A percentile compares a stretch with the other conserved stretches of the same genome.
Conservation (phyloP, 1,140 invertebrate species). For the Microplitis mediator region DNA sequence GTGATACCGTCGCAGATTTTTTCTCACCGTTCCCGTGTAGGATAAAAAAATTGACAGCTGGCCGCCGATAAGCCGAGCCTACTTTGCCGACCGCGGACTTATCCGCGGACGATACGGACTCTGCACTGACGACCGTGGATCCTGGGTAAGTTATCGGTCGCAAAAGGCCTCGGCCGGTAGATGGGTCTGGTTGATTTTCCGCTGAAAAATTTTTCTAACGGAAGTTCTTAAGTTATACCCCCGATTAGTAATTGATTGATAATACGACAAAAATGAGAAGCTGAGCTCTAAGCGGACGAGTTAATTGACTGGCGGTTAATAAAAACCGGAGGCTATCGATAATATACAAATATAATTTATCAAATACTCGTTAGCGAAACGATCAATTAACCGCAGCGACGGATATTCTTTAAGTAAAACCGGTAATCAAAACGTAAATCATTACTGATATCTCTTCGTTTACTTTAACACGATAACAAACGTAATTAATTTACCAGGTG, state of each 20-base stretch:
- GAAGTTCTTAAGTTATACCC: too few species aligned
- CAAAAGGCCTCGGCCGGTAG: too few species aligned
- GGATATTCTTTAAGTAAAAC: neutral
- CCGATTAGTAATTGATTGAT: conserved; percentile 1
- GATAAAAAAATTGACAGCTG: too few species aligned
- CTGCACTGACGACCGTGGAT: too few species aligned
- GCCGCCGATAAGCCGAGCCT: too few species aligned
- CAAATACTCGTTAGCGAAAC: conserved; percentile 14
- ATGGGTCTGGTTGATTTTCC: too few species aligned
- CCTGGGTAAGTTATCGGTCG: too few species aligned
- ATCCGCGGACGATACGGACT: too few species aligned
- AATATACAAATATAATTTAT: conserved; percentile 15
- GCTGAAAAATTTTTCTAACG: too few species aligned
- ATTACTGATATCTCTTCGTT: neutral
- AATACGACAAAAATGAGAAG: neutral
- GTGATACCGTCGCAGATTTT: neutral
- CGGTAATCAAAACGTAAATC: neutral
- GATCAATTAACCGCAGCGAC: conserved; percentile 13
- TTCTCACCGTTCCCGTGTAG: too few species aligned
- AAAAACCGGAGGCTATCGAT: conserved; percentile 16
- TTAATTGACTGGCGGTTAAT: neutral
- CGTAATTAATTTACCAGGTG: neutral
- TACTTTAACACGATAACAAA: neutral
- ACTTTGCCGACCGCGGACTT: too few species aligned
- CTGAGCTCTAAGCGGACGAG: neutral